Evolutionary conservation across 2,888 invertebrate genomes (phyloP), one percentile per base, ranked within the genome.

Genomic region (Danaus chrysippus): DNA sequence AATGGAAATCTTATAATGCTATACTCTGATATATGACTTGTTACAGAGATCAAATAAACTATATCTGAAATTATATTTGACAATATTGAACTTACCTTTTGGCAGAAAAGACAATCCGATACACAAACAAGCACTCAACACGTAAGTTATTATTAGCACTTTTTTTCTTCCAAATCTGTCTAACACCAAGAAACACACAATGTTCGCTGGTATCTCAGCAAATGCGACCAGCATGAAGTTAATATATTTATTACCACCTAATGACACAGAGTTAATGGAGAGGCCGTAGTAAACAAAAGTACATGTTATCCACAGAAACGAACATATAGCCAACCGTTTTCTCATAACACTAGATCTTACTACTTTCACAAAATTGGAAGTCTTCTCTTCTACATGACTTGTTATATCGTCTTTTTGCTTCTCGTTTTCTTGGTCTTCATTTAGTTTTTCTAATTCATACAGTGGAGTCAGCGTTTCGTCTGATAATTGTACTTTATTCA

Each of bases 271-370:
- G 78, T 95, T 96, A 61, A 96, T 91, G 0, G 95, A 95, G 12
- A 96, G 81, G 0, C 96, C 96, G 71, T 96, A 96, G 76, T 95
- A 96, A 6, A 96, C 94, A 72, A 96, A 94, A 0, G 95, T 94
- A 77, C 95, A 95, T 0, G 95, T 94, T 9, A 95, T 93, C 96
- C 96, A 96, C 73, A 95, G 92, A 73, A 95, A 93, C 10, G 94
- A 94, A 70, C 95, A 95, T 61, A 92, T 93, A 0, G 93, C 67
- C 64, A 94, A 81, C 73, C 94, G 87, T 42, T 88, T 81, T 34
- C 92, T 81, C 54, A 94, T 90, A 56, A 92, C 90, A 63, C 85
- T 86, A 1, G 93, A 93, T 73, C 84, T 90, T 12, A 93, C 74
- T 41, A 93, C 91, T 77, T 91, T 85, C 12, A 69, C 54, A 56